These are phyloP conservation scores for Anthoscopus minutus DNA, from an alignment of 2,113 vertebrate genomes.

Conservation along the genomic window DNA sequence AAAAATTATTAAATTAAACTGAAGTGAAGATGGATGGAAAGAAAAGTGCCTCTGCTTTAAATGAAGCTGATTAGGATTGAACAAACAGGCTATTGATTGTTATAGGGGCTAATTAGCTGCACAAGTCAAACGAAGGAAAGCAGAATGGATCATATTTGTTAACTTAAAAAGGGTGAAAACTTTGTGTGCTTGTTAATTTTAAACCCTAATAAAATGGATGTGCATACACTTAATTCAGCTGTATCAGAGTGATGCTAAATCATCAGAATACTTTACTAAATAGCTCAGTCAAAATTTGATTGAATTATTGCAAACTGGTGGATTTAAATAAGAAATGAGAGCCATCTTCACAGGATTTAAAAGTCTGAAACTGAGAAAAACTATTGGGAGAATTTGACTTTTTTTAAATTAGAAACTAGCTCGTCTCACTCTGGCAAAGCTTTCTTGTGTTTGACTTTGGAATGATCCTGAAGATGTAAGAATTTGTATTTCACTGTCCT, in stretches of 20 bases:
- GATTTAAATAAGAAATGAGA: not conserved
- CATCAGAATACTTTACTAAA: not conserved
- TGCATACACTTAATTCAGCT: not conserved
- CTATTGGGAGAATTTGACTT: not conserved
- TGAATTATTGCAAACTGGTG: not conserved
- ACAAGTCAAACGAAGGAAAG: not conserved
- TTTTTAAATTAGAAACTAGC: not conserved
- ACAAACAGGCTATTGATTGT: constrained; percentile 2
- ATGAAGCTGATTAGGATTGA: constrained; percentile 15
- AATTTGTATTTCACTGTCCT: not conserved
- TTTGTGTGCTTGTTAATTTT: not conserved
- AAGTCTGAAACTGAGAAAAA: not conserved
- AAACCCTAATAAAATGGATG: not conserved
- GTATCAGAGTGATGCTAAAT: not conserved
- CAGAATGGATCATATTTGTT: not conserved
- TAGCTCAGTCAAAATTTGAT: not conserved
- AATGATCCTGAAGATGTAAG: not conserved
- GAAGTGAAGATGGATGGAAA: constrained; percentile 1
- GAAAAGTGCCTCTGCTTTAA: constrained; percentile 4
- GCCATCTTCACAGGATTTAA: not conserved
- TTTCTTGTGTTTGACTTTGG: not conserved
- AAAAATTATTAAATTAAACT: constrained; percentile 22
- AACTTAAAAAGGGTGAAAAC: not conserved
- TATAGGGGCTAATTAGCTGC: not conserved
- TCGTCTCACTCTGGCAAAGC: not conserved